These are phyloP conservation scores for Sebastes miniatus DNA, from an alignment of 2,797 vertebrate genomes.

Conservation along the genomic window DNA sequence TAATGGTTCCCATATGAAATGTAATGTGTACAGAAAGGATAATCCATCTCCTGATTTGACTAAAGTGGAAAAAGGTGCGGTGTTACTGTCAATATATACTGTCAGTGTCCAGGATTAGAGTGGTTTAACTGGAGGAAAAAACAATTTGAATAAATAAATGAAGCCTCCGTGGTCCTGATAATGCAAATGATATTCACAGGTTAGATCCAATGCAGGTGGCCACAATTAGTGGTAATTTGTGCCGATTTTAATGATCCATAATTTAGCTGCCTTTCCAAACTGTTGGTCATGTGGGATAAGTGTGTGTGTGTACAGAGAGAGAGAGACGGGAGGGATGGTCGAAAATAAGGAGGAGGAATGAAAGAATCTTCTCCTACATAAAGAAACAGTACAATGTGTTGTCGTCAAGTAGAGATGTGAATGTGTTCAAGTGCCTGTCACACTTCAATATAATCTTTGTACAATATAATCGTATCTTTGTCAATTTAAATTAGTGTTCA, in stretches of 20 bases:
- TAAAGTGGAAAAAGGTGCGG: neutral
- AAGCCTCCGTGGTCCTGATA: constrained; percentile 53
- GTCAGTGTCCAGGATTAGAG: constrained; percentile 17
- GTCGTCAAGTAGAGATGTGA: too few relatives aligned
- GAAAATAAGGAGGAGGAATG: neutral
- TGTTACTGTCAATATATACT: neutral
- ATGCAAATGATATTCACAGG: constrained; percentile 81
- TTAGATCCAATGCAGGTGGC: constrained; percentile 85
- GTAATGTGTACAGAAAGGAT: neutral
- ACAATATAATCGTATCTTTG: neutral
- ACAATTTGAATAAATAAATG: constrained; percentile 48
- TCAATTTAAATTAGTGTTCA: neutral
- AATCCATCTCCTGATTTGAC: neutral
- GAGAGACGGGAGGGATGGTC: neutral
- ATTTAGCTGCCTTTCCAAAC: constrained; percentile 74
- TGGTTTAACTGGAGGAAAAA: constrained; percentile 16
- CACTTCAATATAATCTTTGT: neutral
- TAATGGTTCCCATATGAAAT: neutral
- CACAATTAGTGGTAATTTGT: constrained; percentile 86
- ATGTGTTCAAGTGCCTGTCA: neutral
- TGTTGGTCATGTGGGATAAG: constrained; percentile 50
- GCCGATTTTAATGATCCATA: constrained; percentile 85
- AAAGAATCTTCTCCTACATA: neutral
- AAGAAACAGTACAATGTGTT: neutral
- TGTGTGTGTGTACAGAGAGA: constrained; percentile 15